phyloP scores from a whole-genome alignment of 2,113 vertebrate species.

The Sinocyclocheilus anshuiensis region DNA sequence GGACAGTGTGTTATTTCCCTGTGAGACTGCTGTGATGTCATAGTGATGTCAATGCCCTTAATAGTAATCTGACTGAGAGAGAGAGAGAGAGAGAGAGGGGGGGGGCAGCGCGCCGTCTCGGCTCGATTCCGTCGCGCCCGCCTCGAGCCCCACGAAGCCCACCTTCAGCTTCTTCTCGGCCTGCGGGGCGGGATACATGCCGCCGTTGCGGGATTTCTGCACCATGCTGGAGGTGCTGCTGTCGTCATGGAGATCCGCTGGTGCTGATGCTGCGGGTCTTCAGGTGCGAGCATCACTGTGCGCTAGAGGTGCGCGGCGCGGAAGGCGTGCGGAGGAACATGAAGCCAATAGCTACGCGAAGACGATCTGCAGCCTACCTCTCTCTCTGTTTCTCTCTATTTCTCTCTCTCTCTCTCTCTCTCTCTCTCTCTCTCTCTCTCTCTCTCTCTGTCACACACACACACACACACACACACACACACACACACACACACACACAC shows the following conservation, averaged over 20 bases:
- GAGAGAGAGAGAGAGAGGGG: constrained; percentile 24
- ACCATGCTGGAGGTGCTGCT: constrained; percentile 77
- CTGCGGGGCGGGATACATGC: constrained; percentile 86
- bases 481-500: too few species aligned
- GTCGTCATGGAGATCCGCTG: constrained; percentile 61
- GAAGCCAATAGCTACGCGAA: constrained; percentile 55
- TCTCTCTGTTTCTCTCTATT: constrained; percentile 34
- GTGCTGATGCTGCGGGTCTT: constrained; percentile 43
- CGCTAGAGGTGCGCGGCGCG: neutral
- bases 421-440: too few species aligned
- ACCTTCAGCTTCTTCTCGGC: constrained; percentile 96
- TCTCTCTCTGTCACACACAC: too few species aligned
- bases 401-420: neutral
- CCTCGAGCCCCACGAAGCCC: constrained; percentile 93
- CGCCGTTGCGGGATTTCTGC: constrained; percentile 94
- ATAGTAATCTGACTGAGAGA: constrained; percentile 77
- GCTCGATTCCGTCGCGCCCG: constrained; percentile 85
- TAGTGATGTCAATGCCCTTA: constrained; percentile 89
- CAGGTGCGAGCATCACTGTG: constrained; percentile 60
- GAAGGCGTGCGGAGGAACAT: neutral
- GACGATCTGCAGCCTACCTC: constrained; percentile 45
- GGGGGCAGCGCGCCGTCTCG: constrained; percentile 91
- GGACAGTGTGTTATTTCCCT: constrained; percentile 80
- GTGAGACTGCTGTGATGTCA: constrained; percentile 89
- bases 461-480: too few species aligned